Evolutionary conservation across 2,888 invertebrate genomes (phyloP).

Genomic region (Dolichopus griseipennis): DNA sequence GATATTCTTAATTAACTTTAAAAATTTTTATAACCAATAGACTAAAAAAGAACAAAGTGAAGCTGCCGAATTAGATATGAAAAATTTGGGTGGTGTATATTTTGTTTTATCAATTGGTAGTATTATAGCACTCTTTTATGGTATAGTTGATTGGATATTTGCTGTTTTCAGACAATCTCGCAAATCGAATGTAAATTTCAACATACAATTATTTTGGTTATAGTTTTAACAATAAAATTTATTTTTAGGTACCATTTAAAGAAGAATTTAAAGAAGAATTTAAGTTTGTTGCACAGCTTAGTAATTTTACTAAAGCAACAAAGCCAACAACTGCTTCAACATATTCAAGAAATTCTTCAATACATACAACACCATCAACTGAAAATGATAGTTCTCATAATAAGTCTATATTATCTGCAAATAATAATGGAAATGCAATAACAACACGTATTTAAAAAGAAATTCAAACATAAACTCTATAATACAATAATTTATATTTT

Average conservation of each 20-base stretch:
- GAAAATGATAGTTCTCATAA: background rate
- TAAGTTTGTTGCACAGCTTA: slow-evolving; percentile 62
- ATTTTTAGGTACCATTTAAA: slow-evolving; percentile 54
- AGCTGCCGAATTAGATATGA: slow-evolving; percentile 49
- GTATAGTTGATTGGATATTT: slow-evolving; percentile 36
- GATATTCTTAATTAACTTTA: background rate
- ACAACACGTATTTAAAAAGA: background rate
- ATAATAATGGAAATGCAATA: background rate
- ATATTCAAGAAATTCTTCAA: slow-evolving; percentile 10
- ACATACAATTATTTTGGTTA: background rate
- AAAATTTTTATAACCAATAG: no score
- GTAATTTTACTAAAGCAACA: slow-evolving; percentile 61
- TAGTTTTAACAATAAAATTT: slow-evolving; percentile 9
- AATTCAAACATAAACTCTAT: no score
- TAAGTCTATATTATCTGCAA: background rate
- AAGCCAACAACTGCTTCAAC: slow-evolving; percentile 27
- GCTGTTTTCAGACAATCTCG: slow-evolving; percentile 16
- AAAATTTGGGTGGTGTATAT: slow-evolving; percentile 59
- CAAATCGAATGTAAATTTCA: slow-evolving; percentile 29
- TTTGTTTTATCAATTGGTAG: slow-evolving; percentile 50
- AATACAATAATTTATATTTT: no score
- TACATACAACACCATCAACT: background rate
- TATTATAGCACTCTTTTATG: slow-evolving; percentile 37
- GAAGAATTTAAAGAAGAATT: slow-evolving; percentile 60
- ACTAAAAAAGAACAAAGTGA: slow-evolving; percentile 34